These are phyloP conservation scores for Hydropsyche tenuis DNA, from an alignment of 1,140 invertebrate genomes.

Conservation along the genomic window DNA sequence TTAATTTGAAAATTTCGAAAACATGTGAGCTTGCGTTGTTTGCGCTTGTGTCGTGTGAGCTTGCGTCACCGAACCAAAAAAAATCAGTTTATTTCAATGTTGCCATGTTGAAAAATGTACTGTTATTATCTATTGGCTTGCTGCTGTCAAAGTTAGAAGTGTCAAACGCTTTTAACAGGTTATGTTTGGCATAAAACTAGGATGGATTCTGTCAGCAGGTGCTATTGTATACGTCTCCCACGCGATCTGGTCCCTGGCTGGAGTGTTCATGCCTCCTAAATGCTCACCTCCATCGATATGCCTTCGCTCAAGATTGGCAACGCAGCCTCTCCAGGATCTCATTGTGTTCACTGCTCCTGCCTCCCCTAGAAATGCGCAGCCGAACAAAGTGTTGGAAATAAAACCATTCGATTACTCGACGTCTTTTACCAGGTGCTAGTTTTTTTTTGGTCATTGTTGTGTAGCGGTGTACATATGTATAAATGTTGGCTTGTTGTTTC, in stretches of 20 bases:
- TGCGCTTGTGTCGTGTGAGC: no score
- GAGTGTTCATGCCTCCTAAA: not conserved
- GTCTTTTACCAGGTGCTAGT: constrained; percentile 16
- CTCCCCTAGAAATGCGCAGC: not conserved
- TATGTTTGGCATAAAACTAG: no score
- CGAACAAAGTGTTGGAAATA: not conserved
- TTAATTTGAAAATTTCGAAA: no score
- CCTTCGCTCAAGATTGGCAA: not conserved
- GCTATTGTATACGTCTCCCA: not conserved
- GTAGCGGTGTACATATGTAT: no score
- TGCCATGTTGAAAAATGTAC: no score
- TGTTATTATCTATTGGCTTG: no score
- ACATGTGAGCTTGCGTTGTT: no score
- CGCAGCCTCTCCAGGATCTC: constrained; percentile 17
- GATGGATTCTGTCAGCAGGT: not conserved
- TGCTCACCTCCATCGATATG: not conserved
- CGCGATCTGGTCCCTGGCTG: constrained; percentile 8
- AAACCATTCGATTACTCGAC: constrained; percentile 4
- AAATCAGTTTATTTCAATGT: no score
- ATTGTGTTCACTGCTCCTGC: not conserved
- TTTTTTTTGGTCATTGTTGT: not conserved
- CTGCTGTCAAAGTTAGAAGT: no score
- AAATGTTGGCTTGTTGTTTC: constrained; percentile 53
- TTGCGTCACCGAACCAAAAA: no score
- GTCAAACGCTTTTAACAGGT: no score